Conservation (phyloP, 1,140 invertebrate species). For the Drosophila eugracilis region DNA sequence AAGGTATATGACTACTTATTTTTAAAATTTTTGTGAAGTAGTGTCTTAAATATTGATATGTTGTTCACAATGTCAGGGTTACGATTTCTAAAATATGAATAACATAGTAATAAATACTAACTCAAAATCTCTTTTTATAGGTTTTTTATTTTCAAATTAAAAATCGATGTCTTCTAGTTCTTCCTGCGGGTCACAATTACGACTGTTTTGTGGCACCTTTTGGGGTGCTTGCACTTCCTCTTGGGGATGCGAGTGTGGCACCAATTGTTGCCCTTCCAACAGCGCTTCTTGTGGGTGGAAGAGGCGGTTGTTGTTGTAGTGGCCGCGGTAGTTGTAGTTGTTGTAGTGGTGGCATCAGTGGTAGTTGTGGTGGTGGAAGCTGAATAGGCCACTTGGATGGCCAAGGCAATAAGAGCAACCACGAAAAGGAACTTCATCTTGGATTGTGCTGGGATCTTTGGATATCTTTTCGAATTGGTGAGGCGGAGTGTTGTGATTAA, state of each 20-base stretch:
- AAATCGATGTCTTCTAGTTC: background rate
- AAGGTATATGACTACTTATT: no score
- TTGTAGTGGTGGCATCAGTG: background rate
- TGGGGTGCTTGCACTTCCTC: background rate
- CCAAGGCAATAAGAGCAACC: slow-evolving; percentile 2
- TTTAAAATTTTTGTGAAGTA: no score
- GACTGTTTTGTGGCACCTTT: background rate
- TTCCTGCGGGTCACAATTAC: slow-evolving; percentile 7
- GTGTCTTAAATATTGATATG: no score
- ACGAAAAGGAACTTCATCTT: slow-evolving; percentile 17
- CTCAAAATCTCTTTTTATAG: no score
- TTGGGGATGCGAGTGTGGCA: slow-evolving; percentile 1
- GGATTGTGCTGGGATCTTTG: background rate
- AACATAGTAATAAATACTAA: no score
- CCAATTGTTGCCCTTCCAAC: slow-evolving; percentile 24
- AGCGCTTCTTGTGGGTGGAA: slow-evolving; percentile 8
- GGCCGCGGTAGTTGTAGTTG: background rate
- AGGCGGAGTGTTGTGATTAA: background rate
- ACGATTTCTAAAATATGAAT: no score
- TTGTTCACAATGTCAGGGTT: no score
- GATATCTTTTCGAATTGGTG: background rate
- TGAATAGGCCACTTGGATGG: slow-evolving; percentile 8
- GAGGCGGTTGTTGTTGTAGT: background rate
- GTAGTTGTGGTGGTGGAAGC: background rate
- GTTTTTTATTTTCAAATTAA: background rate